Evolutionary conservation across 2,797 vertebrate genomes (phyloP), one percentile per base, ranked within the genome.

Genomic region (Sphenodon punctatus): DNA sequence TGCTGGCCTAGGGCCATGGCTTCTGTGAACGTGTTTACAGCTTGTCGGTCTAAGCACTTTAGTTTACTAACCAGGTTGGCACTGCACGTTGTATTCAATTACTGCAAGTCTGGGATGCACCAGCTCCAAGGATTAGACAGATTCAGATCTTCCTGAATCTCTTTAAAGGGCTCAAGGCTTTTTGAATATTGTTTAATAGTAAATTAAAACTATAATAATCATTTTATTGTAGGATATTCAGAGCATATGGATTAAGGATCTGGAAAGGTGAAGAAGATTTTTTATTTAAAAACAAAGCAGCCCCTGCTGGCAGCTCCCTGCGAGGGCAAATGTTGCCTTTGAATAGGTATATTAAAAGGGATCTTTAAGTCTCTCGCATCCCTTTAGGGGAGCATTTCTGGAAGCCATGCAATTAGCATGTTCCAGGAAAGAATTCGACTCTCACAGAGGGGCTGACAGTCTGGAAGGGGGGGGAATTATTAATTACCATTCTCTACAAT

Each of bases 31-130:
- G 65, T 86, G 85, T 90, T 90, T 85, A 84, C 85, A 91, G 72
- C 80, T 69, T 84, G 84, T 79, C 89, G 89, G 75, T 67, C 53
- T 3, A 65, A 71, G 75, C 25, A n/a, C 71, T 86, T 69, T 1
- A 59, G 80, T 85, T 88, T 78, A 76, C 82, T 85, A 86, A 84
- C 71, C 84, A 89, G 84, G 82, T 20, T 91, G 88, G 87, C 89
- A 88, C 22, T 13, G 14, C 25, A 34, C 27, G 67, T 22, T 90
- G 55, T 49, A 75, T n/a, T 77, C 70, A 92, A 75, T 88, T 89
- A 87, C 66, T 73, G 82, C 2, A 2, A 80, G 80, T 76, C 63
- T 22, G 66, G 87, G 60, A 86, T 67, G 71, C 71, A 78, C 48
- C 75, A 84, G 78, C 87, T 82, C 59, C 65, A 32, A 75, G 55